Conservation (phyloP, 2,113 vertebrate genomes). For the Solea senegalensis region DNA sequence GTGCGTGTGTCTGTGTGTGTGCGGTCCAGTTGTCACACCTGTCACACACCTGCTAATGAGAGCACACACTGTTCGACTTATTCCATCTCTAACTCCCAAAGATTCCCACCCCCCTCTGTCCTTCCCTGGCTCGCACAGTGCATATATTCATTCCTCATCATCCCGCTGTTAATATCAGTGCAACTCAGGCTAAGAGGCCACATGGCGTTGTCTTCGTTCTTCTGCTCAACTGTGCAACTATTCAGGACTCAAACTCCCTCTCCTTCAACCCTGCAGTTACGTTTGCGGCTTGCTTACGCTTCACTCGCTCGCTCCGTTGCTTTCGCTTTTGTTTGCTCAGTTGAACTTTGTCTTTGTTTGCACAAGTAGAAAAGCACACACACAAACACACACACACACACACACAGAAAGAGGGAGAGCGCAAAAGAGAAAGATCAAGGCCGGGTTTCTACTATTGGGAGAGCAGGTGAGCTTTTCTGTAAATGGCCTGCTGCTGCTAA, state of each 20-base stretch:
- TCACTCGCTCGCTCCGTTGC: conserved; percentile 12
- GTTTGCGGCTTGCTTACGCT: conserved; percentile 18
- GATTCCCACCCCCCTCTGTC: neutral
- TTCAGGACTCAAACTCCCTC: no score
- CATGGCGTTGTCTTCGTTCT: conserved; percentile 22
- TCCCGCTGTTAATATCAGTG: conserved; percentile 20
- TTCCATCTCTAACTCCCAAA: conserved; percentile 1
- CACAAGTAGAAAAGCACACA: conserved; percentile 1
- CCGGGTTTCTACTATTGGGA: conserved; percentile 13
- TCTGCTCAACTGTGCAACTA: neutral
- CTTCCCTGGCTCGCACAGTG: neutral
- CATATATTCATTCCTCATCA: conserved; percentile 23
- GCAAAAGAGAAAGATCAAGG: no score
- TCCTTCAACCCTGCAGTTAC: neutral
- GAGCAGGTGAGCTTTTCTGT: conserved; percentile 24
- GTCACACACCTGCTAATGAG: conserved; percentile 39
- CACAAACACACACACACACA: neutral
- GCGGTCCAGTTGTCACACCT: conserved; percentile 8
- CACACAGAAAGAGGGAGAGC: neutral
- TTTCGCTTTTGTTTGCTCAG: conserved; percentile 36
- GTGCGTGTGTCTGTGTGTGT: conserved; percentile 6
- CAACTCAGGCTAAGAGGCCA: conserved; percentile 25
- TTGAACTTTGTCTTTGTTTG: conserved; percentile 19
- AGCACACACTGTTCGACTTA: neutral
- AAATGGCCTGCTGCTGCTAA: conserved; percentile 17